These are phyloP conservation scores for Orchesella cincta DNA, from an alignment of 1,140 invertebrate species.

Conservation along the genomic window DNA sequence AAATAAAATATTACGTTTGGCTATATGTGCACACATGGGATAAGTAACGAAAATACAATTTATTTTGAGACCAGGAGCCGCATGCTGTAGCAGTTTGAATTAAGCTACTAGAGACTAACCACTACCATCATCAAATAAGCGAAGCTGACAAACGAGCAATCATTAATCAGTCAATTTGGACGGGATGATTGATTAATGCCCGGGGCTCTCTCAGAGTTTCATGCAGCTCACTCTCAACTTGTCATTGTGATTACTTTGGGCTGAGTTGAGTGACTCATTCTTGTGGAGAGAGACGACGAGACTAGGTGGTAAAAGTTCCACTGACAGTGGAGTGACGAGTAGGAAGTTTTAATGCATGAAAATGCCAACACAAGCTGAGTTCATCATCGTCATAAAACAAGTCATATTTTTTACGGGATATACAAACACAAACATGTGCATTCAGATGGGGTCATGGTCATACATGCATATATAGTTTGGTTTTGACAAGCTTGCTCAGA, in stretches of 20 bases:
- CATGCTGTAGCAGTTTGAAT: no score
- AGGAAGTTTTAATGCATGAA: background rate
- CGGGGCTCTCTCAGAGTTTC: background rate
- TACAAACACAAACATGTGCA: background rate
- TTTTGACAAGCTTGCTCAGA: background rate
- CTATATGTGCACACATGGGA: no score
- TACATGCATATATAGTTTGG: background rate
- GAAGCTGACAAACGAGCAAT: background rate
- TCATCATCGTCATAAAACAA: no score
- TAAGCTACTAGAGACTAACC: no score
- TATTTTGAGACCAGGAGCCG: no score
- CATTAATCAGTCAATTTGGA: conserved; percentile 1
- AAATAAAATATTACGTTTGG: no score
- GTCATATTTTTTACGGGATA: no score
- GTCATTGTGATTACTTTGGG: background rate
- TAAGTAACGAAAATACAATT: no score
- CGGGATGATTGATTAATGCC: conserved; percentile 3
- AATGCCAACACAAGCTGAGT: background rate
- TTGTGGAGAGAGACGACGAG: background rate
- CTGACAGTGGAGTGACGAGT: background rate
- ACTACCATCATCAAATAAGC: no score
- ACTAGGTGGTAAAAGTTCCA: background rate
- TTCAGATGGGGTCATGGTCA: background rate
- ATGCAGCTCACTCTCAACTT: background rate
- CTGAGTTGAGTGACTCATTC: background rate